Base-by-base conservation (phyloP, 2,113 vertebrate genomes). In the Oxyruncus cristatus region DNA sequence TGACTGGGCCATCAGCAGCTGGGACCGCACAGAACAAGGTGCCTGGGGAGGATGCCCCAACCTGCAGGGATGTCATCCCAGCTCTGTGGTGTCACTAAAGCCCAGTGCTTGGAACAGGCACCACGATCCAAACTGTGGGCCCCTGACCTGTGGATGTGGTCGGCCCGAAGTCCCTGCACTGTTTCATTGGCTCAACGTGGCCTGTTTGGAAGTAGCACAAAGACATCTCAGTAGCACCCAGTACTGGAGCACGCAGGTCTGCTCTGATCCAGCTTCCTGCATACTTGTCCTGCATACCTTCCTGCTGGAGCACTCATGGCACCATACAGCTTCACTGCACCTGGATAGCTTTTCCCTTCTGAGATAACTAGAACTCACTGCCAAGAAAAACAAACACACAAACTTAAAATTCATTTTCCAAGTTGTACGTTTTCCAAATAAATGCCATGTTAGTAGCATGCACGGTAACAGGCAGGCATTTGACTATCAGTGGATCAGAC, bases 371-470 rank as follows among this genome's bases (percentile, higher is more conserved):
- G 47, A 92, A 72, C 68, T 46, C 53, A 28, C 16, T 71, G 92
- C 94, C 92, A 93, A 86, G 46, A 89, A 92, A 93, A 95, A 94
- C 67, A 93, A 86, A 83, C 61, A 92, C 14, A 75, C 35, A 77
- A 92, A 93, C 58, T 78, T 76, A 59, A 94, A 83, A 71, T 78
- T 73, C 11, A 78, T 94, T 93, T 94, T 75, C 86, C 84, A 82
- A 76, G 44, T 19, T 68, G 77, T 67, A 82, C 35, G 1, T 84
- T 92, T 95, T 89, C 88, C 91, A 92, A 96, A 61, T 37, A 92
- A 89, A 92, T 76, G 89, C 81, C 83, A 82, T 44, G 39, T 52
- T 53, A 75, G 53, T 49, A 88, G 81, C 50, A 70, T 23, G 55
- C 71, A 72, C 33, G 65, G 41, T 26, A 91, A 94, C 65, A 81